Conservation (phyloP, 1,140 invertebrate genomes). For the Ceratitis capitata region DNA sequence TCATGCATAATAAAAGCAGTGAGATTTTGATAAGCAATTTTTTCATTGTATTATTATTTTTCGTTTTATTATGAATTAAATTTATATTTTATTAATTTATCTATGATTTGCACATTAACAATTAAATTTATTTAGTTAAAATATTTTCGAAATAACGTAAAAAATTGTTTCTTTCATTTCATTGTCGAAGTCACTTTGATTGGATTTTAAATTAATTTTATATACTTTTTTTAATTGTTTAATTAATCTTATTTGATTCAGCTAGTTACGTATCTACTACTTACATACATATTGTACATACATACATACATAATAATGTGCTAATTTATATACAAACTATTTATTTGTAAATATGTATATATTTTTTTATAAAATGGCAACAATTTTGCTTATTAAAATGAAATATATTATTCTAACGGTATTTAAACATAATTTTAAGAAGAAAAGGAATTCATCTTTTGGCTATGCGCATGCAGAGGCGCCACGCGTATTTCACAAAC, state of each 20-base stretch:
- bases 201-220: background rate
- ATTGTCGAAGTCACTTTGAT: background rate
- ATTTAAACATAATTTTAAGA: background rate
- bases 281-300: background rate
- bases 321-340: slow-evolving; percentile 6
- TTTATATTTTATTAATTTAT: background rate
- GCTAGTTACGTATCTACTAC: no score
- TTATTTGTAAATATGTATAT: no score
- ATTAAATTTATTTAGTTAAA: background rate
- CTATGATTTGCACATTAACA: background rate
- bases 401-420: background rate
- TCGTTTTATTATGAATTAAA: background rate
- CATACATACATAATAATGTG: background rate
- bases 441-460: background rate
- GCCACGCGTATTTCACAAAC: background rate
- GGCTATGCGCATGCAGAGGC: background rate
- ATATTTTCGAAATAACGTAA: background rate
- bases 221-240: no score
- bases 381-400: slow-evolving; percentile 13
- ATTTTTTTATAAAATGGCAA: slow-evolving; percentile 17
- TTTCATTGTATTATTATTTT: background rate
- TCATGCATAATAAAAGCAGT: background rate
- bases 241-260: no score
- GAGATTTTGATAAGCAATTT: no score
- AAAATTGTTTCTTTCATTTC: background rate